phyloP scores from a whole-genome alignment of 2,113 vertebrate genomes.

The Nyctibius bracteatus region DNA sequence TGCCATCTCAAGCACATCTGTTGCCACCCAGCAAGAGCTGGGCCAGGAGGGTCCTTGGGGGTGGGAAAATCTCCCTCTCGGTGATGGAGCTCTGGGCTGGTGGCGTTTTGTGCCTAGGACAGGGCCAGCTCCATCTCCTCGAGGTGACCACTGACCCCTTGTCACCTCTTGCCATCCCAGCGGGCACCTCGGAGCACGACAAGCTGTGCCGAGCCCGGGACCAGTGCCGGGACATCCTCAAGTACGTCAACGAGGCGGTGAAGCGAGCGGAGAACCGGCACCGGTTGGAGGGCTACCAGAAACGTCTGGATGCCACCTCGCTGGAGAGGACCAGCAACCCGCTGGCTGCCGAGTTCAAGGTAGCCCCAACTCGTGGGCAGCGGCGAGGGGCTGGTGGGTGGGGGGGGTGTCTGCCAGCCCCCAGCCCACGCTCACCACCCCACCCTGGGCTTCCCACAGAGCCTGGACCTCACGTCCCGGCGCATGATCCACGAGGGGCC shows the following conservation, averaged over 20 bases:
- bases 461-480: conserved; percentile 85
- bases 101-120: rapidly evolving
- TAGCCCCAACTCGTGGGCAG: neutral
- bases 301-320: conserved; percentile 81
- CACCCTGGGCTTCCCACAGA: conserved; percentile 60
- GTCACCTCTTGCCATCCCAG: neutral
- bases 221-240: conserved; percentile 87
- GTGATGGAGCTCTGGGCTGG: neutral
- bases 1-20: neutral
- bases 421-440: rapidly evolving
- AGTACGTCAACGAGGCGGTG: conserved; percentile 85
- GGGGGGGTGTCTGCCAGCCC: rapidly evolving
- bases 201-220: conserved; percentile 81
- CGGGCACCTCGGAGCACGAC: conserved; percentile 73
- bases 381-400: too few relatives aligned
- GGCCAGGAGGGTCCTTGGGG: neutral
- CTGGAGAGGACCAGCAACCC: conserved; percentile 80
- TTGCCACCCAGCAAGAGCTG: neutral
- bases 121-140: neutral
- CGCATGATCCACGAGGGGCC: conserved; percentile 94
- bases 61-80: neutral
- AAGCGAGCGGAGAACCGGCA: conserved; percentile 84
- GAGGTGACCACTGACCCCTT: rapidly evolving
- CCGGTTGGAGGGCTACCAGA: conserved; percentile 85
- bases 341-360: conserved; percentile 85